phyloP scores from a whole-genome alignment of 1,140 invertebrate species.

The Micrasema minimum region DNA sequence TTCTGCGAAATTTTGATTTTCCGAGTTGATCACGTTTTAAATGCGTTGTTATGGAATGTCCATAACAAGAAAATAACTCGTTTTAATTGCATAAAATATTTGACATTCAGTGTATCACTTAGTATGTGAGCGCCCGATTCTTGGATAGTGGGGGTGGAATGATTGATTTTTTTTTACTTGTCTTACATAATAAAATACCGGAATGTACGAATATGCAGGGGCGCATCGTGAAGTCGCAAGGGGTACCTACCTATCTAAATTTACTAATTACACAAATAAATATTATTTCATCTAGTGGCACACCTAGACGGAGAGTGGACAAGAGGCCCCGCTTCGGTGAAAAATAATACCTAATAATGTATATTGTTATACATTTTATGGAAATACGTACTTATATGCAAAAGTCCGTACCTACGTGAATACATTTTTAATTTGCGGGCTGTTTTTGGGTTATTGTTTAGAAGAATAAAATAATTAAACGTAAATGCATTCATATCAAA shows the following conservation, averaged over 20 bases:
- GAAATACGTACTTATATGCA: neutral
- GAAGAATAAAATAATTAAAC: too few relatives aligned
- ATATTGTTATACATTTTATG: neutral
- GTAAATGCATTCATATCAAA: too few relatives aligned
- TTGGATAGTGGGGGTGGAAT: neutral
- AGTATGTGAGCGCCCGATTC: neutral
- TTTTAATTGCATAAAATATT: too few relatives aligned
- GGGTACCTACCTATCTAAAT: constrained; percentile 1
- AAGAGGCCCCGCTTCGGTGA: neutral
- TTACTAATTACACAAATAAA: neutral
- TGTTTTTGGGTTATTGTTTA: too few relatives aligned
- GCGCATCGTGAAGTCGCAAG: too few relatives aligned
- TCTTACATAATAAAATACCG: constrained; percentile 9
- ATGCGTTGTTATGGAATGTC: too few relatives aligned
- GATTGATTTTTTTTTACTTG: constrained; percentile 20
- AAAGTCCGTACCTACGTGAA: neutral
- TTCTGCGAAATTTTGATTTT: too few relatives aligned
- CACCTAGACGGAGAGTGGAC: too few relatives aligned
- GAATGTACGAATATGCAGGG: neutral
- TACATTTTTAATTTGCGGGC: neutral
- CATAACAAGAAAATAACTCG: too few relatives aligned
- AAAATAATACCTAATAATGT: neutral
- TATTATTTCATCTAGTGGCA: too few relatives aligned
- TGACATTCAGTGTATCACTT: constrained; percentile 11
- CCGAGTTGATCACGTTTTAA: too few relatives aligned